Evolutionary conservation across 2,113 vertebrate genomes (phyloP).

Genomic region (Rhinolophus sinicus): DNA sequence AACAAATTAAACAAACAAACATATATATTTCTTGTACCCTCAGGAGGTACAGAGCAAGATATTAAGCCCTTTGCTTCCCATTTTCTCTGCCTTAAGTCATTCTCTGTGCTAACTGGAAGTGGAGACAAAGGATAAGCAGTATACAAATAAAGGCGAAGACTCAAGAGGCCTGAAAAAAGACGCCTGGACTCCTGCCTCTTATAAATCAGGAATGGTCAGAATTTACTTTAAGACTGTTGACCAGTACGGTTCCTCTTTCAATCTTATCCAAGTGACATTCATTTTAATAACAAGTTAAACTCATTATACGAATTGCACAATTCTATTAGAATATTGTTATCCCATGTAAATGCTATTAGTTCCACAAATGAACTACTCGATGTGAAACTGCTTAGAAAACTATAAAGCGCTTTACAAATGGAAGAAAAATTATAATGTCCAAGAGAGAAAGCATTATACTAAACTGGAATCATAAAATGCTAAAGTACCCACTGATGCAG

Average conservation of each 20-base stretch:
- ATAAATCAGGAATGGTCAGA: neutral
- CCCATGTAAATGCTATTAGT: slow-evolving; percentile 74
- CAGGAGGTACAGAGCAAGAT: neutral
- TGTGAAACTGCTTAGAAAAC: slow-evolving; percentile 77
- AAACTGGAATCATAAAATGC: slow-evolving; percentile 73
- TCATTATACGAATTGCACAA: slow-evolving; percentile 69
- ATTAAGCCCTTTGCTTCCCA: neutral
- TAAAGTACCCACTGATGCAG: slow-evolving; percentile 54
- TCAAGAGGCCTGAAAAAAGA: neutral
- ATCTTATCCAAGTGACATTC: slow-evolving; percentile 62
- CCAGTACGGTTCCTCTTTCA: neutral
- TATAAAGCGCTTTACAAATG: slow-evolving; percentile 75
- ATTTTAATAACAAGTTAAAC: slow-evolving; percentile 73
- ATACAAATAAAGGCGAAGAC: neutral
- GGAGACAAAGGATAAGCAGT: neutral
- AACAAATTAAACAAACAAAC: neutral
- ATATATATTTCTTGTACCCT: neutral
- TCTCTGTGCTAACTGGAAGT: neutral
- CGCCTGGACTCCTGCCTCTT: neutral
- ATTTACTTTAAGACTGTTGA: neutral
- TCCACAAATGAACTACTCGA: slow-evolving; percentile 74
- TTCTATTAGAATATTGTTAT: slow-evolving; percentile 79
- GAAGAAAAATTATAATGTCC: slow-evolving; percentile 76
- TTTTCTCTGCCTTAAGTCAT: neutral
- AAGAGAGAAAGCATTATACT: slow-evolving; percentile 69